Percentiles rank a stretch among this genome's conserved stretches.
phyloP scores from a whole-genome alignment of 2,888 invertebrate genomes.

The Tachina grossa region DNA sequence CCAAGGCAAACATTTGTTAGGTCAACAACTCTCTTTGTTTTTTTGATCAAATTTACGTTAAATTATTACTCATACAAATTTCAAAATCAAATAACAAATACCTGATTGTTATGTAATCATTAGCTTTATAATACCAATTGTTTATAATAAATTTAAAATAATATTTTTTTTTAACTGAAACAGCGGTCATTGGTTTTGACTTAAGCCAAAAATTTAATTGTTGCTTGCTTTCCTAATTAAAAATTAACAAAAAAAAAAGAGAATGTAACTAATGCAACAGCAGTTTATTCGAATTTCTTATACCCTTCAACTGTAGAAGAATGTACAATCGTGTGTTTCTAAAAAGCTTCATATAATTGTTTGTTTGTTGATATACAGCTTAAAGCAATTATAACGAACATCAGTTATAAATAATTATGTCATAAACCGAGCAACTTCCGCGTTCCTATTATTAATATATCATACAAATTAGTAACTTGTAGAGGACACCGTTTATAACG shows the following conservation, averaged over 20 bases:
- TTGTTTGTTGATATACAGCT: no score
- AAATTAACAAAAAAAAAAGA: not conserved
- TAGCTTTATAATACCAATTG: slow-evolving; percentile 8
- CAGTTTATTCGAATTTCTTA: no score
- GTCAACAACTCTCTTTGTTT: not conserved
- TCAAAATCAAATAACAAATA: not conserved
- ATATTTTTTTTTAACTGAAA: not conserved
- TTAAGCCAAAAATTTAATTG: not conserved
- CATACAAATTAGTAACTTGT: no score
- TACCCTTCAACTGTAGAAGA: no score
- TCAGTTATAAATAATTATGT: no score
- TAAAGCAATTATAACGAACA: no score
- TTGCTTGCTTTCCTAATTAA: not conserved
- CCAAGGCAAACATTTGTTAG: not conserved
- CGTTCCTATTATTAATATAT: no score
- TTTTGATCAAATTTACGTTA: not conserved
- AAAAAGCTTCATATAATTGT: no score
- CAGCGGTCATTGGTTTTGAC: slow-evolving; percentile 15
- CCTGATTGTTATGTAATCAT: slow-evolving; percentile 18
- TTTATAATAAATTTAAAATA: slow-evolving; percentile 7
- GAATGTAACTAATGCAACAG: not conserved
- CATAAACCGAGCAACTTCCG: no score
- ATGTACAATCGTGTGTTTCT: no score
- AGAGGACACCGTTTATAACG: no score
- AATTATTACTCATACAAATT: not conserved